Evolutionary conservation across 2,888 invertebrate genomes (phyloP), one percentile per base, ranked within the genome.

Genomic region (Pardosa pseudoannulata): DNA sequence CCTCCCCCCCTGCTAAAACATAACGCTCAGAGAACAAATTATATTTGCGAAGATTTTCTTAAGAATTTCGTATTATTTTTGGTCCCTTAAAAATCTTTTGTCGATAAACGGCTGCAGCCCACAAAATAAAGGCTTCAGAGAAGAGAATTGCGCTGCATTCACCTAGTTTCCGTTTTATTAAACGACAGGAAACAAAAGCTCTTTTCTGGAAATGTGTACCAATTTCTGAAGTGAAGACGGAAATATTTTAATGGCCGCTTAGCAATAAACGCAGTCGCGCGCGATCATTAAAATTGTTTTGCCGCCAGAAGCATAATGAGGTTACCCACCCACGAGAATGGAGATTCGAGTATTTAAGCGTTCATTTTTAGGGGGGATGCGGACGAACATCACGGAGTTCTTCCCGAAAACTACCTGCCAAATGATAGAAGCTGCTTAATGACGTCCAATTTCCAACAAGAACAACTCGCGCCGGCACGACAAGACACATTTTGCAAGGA

Each of bases 201-300:
- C 19, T 56, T 56, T 23, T 56, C 56, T 56, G 5, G 5, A 23
- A 56, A 5, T 23, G 56, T 56, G 56, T 5, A 19, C 23, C 23
- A 19, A 19, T 56, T 46, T 56, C 23, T 5, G 23, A 56, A 46
- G 46, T 16, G 46, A 2, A 46, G n/a, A 46, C 9, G 56, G 56
- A 56, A 56, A 56, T 11, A 56, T 56, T 56, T 56, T 56, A 56
- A 56, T 56, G 23, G 56, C 56, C 56, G 56, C 56, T 56, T 56
- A 23, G 56, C 56, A 56, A 56, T 56, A 56, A 56, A 23, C 19
- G 19, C 23, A 23, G 56, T 56, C 56, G 19, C 23, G n/a, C 23
- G 19, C 56, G 56, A 23, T 56, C 56, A 56, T 56, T 56, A 56
- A 56, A 56, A 56, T 23, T 23, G 56, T 56, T 56, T 56, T 56